Evolutionary conservation across 2,113 vertebrate species (phyloP).

Genomic region (Ammodytes marinus): DNA sequence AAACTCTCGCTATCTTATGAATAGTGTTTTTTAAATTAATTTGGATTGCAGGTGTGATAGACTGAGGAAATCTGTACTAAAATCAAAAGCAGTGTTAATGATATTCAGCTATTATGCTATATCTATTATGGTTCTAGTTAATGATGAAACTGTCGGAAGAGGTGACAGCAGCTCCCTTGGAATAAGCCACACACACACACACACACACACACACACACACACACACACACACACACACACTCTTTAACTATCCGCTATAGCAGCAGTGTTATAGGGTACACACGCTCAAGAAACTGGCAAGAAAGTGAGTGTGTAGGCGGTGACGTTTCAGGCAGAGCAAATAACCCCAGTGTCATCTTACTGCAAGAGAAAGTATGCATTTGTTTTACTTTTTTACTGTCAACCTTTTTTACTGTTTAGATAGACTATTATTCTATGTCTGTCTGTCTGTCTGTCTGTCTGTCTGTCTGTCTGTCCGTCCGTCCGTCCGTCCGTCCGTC

Average conservation of each 20-base stretch:
- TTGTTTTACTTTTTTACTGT: no score
- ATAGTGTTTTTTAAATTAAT: neutral
- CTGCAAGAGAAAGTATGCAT: neutral
- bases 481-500: no score
- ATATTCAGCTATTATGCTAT: no score
- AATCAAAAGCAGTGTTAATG: constrained; percentile 12
- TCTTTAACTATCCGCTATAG: constrained; percentile 19
- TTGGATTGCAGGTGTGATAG: neutral
- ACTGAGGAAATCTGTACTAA: neutral
- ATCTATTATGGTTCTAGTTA: constrained; percentile 1
- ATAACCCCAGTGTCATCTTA: neutral
- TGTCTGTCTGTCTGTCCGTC: no score
- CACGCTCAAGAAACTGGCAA: neutral
- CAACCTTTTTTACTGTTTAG: no score
- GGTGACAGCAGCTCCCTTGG: constrained; percentile 40
- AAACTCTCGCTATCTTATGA: neutral
- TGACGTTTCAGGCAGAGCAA: neutral
- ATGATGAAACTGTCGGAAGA: constrained; percentile 47
- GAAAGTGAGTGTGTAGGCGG: constrained; percentile 38
- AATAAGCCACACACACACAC: constrained; percentile 5
- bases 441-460: no score
- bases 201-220: no score
- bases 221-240: no score
- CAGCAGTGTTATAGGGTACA: constrained; percentile 12
- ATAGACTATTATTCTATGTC: no score